Evolutionary conservation across 2,888 invertebrate species (phyloP).

Genomic region (Rhimphoctona megacephalus): DNA sequence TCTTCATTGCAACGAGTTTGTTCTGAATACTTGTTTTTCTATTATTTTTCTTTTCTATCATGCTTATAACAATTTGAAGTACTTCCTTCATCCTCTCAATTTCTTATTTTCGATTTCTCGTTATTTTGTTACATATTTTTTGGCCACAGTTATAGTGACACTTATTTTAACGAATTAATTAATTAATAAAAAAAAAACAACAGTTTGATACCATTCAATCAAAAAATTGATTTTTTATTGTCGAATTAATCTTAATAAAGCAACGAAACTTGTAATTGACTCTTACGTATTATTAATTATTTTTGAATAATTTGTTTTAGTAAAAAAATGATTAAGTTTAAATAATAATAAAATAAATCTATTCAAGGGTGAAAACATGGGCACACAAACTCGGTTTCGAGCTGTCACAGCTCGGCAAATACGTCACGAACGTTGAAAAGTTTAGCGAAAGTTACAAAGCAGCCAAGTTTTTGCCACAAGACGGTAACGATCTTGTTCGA

Average conservation of each 20-base stretch:
- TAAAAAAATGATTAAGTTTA: background rate
- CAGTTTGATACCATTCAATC: background rate
- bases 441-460: slow-evolving; percentile 94
- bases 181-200: background rate
- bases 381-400: slow-evolving; percentile 93
- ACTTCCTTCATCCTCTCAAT: background rate
- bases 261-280: background rate
- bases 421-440: slow-evolving; percentile 92
- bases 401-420: slow-evolving; percentile 92
- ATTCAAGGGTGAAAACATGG: slow-evolving; percentile 91
- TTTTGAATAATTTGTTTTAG: background rate
- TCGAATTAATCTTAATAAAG: background rate
- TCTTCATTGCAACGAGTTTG: background rate
- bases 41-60: background rate
- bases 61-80: background rate
- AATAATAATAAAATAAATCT: background rate
- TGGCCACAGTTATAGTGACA: background rate
- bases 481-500: slow-evolving; percentile 92
- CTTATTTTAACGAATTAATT: background rate
- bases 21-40: background rate
- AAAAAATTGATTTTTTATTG: background rate
- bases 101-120: background rate
- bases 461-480: slow-evolving; percentile 90
- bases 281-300: background rate
- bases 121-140: background rate